Evolutionary conservation across 2,888 invertebrate genomes (phyloP), one percentile per base, ranked within the genome.

Genomic region (Brachypalpus laphriformis): DNA sequence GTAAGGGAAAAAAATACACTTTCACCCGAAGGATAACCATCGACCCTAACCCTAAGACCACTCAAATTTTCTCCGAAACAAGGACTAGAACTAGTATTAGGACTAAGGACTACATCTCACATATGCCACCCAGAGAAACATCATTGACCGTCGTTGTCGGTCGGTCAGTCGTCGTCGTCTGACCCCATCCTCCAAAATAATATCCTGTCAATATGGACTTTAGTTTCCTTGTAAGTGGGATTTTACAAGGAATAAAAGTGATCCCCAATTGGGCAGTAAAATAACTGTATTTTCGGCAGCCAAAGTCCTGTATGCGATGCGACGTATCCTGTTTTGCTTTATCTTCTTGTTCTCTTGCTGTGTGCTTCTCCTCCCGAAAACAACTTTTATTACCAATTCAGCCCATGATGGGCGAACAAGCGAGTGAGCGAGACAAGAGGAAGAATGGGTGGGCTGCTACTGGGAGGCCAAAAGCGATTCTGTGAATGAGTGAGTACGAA

Each of bases 191-290:
- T 22, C 16, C 18, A 65, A 49, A 45, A 40, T 75, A 75, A 80
- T 85, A 71, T 85, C 74, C 83, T 85, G 83, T 85, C 83, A 80
- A 85, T 85, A 85, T 76, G 70, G 85, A 85, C 75, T 85, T 81
- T 81, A 85, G 85, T 85, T 80, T 75, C 40, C 51, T 71, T 80
- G 80, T 80, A 85, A 85, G 85, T 81, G 81, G 71, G 81, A 76
- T 71, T 85, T 81, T 85, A 85, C 81, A 81, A 81, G 81, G 81
- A 83, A 85, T 85, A 76, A 85, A 81, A 85, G 75, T 85, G 81
- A 85, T 85, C 81, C 85, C 85, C 85, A 71, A 85, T 85, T 81
- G 85, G 81, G 81, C 56, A 71, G 75, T 85, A 85, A 85, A 85
- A 85, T 75, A 63, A 74, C 75, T 65, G 70, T 75, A 72, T 80